phyloP scores from a whole-genome alignment of 2,888 invertebrate species.

The Clepsis dumicolana region DNA sequence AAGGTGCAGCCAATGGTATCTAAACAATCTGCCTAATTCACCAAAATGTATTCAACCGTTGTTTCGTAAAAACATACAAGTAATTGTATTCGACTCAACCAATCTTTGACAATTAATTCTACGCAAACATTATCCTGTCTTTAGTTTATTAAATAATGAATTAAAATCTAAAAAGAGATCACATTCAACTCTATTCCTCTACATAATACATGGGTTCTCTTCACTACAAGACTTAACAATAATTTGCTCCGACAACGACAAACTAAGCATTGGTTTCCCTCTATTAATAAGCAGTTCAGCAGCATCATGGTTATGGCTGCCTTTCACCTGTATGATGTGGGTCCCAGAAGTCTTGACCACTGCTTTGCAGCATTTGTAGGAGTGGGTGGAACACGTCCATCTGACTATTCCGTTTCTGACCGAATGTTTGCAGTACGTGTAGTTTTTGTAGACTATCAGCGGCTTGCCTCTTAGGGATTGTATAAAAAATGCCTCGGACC shows the following conservation, averaged over 20 bases:
- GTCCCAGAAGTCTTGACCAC: constrained; percentile 72
- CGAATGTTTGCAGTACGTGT: constrained; percentile 76
- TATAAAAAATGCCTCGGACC: constrained; percentile 67
- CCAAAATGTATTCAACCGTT: neutral
- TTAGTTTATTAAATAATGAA: too few species aligned
- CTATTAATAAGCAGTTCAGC: constrained; percentile 71
- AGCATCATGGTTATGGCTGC: constrained; percentile 76
- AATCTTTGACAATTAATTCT: neutral
- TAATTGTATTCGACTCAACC: neutral
- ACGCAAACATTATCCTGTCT: neutral
- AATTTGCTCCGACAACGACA: constrained; percentile 48
- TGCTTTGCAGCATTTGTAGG: constrained; percentile 78
- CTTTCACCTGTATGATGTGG: constrained; percentile 72
- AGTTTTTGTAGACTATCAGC: constrained; percentile 71
- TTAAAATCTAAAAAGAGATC: constrained; percentile 2
- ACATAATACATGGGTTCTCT: constrained; percentile 40
- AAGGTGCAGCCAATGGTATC: neutral
- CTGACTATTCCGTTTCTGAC: constrained; percentile 66
- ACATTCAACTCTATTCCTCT: neutral
- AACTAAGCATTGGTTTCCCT: constrained; percentile 44
- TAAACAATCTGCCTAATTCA: neutral
- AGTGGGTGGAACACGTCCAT: constrained; percentile 81
- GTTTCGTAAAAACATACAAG: neutral
- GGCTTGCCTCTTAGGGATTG: constrained; percentile 75
- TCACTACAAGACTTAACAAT: constrained; percentile 28